A percentile compares a stretch with the other conserved stretches of the same genome.
Conservation (phyloP, 1,140 invertebrate genomes). For the Zophobas morio region DNA sequence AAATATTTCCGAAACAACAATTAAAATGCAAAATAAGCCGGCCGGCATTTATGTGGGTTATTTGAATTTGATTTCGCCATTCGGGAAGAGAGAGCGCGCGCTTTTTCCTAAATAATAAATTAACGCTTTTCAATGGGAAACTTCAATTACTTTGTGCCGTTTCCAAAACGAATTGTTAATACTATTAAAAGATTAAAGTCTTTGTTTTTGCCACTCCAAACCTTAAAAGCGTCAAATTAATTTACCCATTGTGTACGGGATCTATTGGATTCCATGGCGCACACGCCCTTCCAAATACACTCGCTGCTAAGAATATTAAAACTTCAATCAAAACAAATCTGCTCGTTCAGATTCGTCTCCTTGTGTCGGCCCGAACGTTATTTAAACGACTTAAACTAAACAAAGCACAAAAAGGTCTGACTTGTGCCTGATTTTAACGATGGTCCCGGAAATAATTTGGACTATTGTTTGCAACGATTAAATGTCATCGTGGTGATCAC, state of each 20-base stretch:
- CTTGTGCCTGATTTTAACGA: too few species aligned
- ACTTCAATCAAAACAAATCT: too few species aligned
- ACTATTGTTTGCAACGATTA: too few species aligned
- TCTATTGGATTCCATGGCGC: slow-evolving; percentile 16
- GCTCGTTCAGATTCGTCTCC: too few species aligned
- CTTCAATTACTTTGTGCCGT: slow-evolving; percentile 46
- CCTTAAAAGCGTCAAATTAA: slow-evolving; percentile 47
- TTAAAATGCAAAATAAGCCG: slow-evolving; percentile 47
- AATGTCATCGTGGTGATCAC: too few species aligned
- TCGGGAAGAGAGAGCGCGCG: neutral
- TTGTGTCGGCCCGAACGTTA: too few species aligned
- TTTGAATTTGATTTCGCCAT: slow-evolving; percentile 14
- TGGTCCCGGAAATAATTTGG: too few species aligned
- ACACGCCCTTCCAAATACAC: too few species aligned
- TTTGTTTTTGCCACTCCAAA: slow-evolving; percentile 39
- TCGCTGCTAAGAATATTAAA: too few species aligned
- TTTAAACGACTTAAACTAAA: too few species aligned
- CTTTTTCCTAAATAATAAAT: slow-evolving; percentile 46
- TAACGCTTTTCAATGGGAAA: slow-evolving; percentile 45
- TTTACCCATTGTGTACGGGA: slow-evolving; percentile 28
- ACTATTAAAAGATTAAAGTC: slow-evolving; percentile 47
- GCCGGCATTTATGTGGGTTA: slow-evolving; percentile 19
- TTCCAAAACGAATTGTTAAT: slow-evolving; percentile 43
- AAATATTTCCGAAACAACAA: slow-evolving; percentile 43
- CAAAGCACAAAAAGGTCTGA: too few species aligned